Base-by-base conservation (phyloP, 2,888 invertebrate genomes). In the Zygogramma bicolorata region DNA sequence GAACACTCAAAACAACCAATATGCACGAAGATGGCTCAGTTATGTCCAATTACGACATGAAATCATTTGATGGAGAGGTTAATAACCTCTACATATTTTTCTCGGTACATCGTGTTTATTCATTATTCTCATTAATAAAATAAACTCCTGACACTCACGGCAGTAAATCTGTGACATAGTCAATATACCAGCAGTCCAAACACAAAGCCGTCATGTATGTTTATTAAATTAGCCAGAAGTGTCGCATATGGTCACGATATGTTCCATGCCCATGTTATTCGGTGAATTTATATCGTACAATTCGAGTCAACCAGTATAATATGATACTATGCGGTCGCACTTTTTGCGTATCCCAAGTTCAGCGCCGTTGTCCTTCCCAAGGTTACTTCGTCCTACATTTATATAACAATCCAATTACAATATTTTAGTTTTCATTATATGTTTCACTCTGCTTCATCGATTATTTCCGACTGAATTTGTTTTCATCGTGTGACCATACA, bases 161-260 rank as follows among this genome's bases (percentile, higher is more conserved):
- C 53, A 27, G 53, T 53, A 25, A 53, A 53, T 53, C 53, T 27
- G 53, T 53, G 53, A 53, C 53, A 53, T 27, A 53, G 27, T 53
- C 53, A 53, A 27, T 53, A 53, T 53, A 53, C 53, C 25, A 53
- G 27, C 25, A 53, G 53, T 53, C 53, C 53, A 53, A 53, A 53
- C 27, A 53, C 53, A 53, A 53, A 53, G 15, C 25, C 53, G 27
- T 53, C n/a, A 15, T 57, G 63, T 25, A 65, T 31, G 65, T 65
- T 65, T 53, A 65, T 53, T 53, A 57, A 57, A 38, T 38, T 29
- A 38, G 22, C 34, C 22, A 29, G 63, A 63, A 46, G 67, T 38
- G 29, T 40, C 58, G 38, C 59, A 67, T 42, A 67, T 59, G 59
- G 58, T 67, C 59, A 25, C 38, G 49, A 67, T 42, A 67, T 67